phyloP scores from a whole-genome alignment of 2,888 invertebrate genomes.

The Patella depressa region DNA sequence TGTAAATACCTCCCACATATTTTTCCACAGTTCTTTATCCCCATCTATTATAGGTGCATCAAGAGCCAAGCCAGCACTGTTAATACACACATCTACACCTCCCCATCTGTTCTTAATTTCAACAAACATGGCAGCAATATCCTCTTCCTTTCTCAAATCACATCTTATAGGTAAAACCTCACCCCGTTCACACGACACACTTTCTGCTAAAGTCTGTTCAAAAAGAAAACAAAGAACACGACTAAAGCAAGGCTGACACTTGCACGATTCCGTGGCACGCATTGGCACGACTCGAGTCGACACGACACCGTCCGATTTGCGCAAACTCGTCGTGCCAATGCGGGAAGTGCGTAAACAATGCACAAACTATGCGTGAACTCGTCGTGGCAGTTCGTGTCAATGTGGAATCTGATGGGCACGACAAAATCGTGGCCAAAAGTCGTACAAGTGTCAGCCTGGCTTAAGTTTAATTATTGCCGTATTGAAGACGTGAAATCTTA shows the following conservation, averaged over 20 bases:
- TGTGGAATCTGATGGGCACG: too few relatives aligned
- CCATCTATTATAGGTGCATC: conserved; percentile 63
- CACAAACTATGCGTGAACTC: too few relatives aligned
- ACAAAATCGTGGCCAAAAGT: too few relatives aligned
- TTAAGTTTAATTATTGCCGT: not conserved
- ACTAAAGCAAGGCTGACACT: not conserved
- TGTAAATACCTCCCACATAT: conserved; percentile 48
- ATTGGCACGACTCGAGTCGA: too few relatives aligned
- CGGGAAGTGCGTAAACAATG: too few relatives aligned
- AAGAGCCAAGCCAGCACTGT: conserved; percentile 75
- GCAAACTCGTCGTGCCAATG: too few relatives aligned
- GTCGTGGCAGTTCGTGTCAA: too few relatives aligned
- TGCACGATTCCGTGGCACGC: too few relatives aligned
- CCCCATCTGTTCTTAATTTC: conserved; percentile 72
- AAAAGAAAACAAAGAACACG: not conserved
- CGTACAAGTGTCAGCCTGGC: too few relatives aligned
- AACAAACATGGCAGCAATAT: conserved; percentile 74
- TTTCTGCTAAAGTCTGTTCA: conserved; percentile 28
- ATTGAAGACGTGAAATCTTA: too few relatives aligned
- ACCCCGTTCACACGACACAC: conserved; percentile 30
- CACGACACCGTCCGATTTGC: too few relatives aligned
- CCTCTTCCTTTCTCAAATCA: conserved; percentile 74
- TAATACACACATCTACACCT: conserved; percentile 76
- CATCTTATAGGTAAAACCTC: conserved; percentile 63
- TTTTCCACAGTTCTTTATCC: conserved; percentile 42